Base-by-base conservation (phyloP, 2,113 vertebrate species). In the Canis aureus region DNA sequence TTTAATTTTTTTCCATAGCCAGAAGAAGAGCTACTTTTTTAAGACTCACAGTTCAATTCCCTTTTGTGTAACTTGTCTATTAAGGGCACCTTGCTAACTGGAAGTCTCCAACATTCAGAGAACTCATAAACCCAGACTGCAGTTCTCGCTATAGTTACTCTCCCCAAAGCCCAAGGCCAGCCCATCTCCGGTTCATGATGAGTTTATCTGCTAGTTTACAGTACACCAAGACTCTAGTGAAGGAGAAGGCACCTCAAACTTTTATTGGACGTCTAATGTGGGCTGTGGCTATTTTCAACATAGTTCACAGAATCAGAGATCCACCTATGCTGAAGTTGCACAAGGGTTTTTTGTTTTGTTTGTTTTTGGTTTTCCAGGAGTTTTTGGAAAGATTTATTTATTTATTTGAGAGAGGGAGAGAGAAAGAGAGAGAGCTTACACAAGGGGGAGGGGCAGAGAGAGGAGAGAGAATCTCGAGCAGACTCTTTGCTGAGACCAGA, bases 1-100 rank as follows among this genome's bases (percentile, higher is more conserved):
- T 67, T 91, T 83, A 74, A 86, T 87, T 94, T 94, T 7, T 64
- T 86, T 62, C 53, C 76, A 2, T 62, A 76, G 93, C 78, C 35
- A 43, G 16, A 87, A 35, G 22, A 89, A 84, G 64, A 64, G 7
- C 22, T 35, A 38, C 53, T 86, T 69, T 19, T 25, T n/a, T 22
- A 79, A 62, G 64, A 82, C 10, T 51, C 89, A 88, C 0, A 53
- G 43, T 38, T 82, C 10, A 25, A 3, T 85, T 78, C 11, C 16
- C 23, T 64, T 71, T 69, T 38, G 23, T 78, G 11, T 74, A 15
- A 59, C 38, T 4, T 53, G 0, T 35, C 43, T 85, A 29, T 6
- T 16, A 8, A 13, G 10, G 43, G 25, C 19, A 81, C 4, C 9
- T 73, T 53, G 53, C 62, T 4, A n/a, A 27, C 3, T 83, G 5